phyloP scores from a whole-genome alignment of 92 coral and sea anemone genomes.

The Heliopora coerulea region DNA sequence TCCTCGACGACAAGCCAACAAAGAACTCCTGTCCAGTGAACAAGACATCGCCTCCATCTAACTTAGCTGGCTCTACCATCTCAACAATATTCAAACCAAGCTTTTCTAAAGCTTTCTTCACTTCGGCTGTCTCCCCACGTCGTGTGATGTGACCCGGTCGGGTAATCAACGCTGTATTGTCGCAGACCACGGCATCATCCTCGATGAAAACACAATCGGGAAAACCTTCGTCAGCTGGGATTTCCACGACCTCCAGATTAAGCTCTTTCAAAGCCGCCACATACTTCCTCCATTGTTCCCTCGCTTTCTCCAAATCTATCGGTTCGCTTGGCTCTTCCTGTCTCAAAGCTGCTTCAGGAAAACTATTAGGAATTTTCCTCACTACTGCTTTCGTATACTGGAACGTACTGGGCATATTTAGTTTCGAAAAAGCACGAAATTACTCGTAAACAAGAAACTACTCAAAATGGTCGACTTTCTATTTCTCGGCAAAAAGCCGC shows the following conservation, averaged over 20 bases:
- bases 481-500: too few relatives aligned
- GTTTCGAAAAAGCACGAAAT: background rate
- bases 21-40: constrained; percentile 91
- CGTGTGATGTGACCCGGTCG: constrained; percentile 72
- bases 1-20: constrained; percentile 65
- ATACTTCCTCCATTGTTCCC: constrained; percentile 59
- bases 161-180: constrained; percentile 60
- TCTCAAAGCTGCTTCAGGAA: constrained; percentile 73
- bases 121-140: constrained; percentile 64
- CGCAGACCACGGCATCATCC: constrained; percentile 85
- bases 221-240: constrained; percentile 64
- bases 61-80: constrained; percentile 73
- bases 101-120: constrained; percentile 52
- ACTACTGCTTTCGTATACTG: constrained; percentile 79
- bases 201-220: constrained; percentile 97
- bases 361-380: constrained; percentile 67
- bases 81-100: constrained; percentile 66
- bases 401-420: constrained; percentile 31
- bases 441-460: too few relatives aligned
- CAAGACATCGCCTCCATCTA: constrained; percentile 96
- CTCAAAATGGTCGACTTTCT: background rate
- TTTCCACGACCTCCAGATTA: constrained; percentile 64
- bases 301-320: constrained; percentile 67
- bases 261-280: constrained; percentile 64
- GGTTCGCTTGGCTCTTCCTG: constrained; percentile 56